phyloP scores from a whole-genome alignment of 1,140 invertebrate genomes.

The Tetragonula clypearis region DNA sequence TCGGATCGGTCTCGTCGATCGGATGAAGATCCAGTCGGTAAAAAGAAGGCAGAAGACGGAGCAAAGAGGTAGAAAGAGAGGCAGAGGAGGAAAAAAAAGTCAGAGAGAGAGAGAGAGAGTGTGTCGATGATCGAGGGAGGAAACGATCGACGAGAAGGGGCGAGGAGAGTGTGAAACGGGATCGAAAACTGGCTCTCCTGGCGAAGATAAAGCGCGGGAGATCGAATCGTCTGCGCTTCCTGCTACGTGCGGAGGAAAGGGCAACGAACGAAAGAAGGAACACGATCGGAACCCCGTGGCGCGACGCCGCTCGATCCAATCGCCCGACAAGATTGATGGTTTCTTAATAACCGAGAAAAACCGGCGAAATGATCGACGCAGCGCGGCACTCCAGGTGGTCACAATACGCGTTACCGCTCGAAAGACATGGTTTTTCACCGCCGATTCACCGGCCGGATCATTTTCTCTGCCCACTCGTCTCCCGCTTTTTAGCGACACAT shows the following conservation, averaged over 20 bases:
- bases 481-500: constrained; percentile 30
- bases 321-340: constrained; percentile 77
- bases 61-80: not conserved
- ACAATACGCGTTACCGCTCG: constrained; percentile 62
- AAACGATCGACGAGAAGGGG: not conserved
- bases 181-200: constrained; percentile 5
- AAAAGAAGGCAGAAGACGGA: constrained; percentile 5
- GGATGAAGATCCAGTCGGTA: constrained; percentile 31
- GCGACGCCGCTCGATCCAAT: constrained; percentile 65
- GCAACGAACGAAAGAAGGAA: constrained; percentile 51
- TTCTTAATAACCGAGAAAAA: constrained; percentile 81
- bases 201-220: constrained; percentile 26
- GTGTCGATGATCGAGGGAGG: not conserved
- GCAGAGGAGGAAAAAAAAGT: too few species aligned
- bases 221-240: constrained; percentile 33
- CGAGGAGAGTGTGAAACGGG: not conserved
- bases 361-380: constrained; percentile 76
- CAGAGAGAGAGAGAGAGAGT: not conserved
- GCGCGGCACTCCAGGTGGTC: constrained; percentile 72
- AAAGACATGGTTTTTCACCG: constrained; percentile 70
- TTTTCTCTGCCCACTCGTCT: constrained; percentile 49
- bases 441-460: constrained; percentile 42
- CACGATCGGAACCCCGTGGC: constrained; percentile 61
- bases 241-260: constrained; percentile 29
- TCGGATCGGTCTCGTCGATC: constrained; percentile 53